Base-by-base conservation (phyloP, 2,113 vertebrate species). In the Neogobius melanostomus region DNA sequence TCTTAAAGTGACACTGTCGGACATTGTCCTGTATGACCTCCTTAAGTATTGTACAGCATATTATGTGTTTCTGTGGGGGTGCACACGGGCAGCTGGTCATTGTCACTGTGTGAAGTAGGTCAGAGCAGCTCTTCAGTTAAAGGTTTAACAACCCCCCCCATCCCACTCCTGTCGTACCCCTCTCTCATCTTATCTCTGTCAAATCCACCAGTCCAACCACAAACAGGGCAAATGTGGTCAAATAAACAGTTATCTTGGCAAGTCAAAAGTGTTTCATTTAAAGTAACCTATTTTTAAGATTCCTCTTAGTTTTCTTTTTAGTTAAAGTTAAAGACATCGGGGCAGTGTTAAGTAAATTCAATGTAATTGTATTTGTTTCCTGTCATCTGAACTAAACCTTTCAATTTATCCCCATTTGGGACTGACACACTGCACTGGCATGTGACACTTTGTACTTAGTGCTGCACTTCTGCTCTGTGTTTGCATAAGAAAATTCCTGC, bases 51-150 rank as follows among this genome's bases (percentile, higher is more conserved):
- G 56, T 51, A 28, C 51, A 6, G 52, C 28, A 36, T 36, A 36
- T 36, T 36, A 36, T 45, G 70, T 14, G 74, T 42, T 15, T 46
- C 14, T 44, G 9, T 17, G 28, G 63, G 64, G 52, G 64, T 28
- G 28, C 53, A 17, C 11, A 9, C 42, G 47, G 80, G 83, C 87
- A 91, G 88, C 84, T 88, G 90, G 85, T 74, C 74, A 86, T 72
- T 81, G 80, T 85, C 75, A 74, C 75, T 77, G 71, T 42, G 53
- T 74, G 78, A 91, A 90, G 74, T 90, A 88, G 90, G 89, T 90
- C 90, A 88, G 45, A 66, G 75, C 60, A 64, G 79, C 73, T 85
- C 64, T 80, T 75, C 74, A 66, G 78, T 81, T 82, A 81, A 85
- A 87, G 84, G 81, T 87, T 85, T 81, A 89, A 79, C n/a, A n/a